A percentile compares a stretch with the other conserved stretches of the same genome.
phyloP scores from a whole-genome alignment of 2,888 invertebrate species.

The Macrosoma leucophasiata region DNA sequence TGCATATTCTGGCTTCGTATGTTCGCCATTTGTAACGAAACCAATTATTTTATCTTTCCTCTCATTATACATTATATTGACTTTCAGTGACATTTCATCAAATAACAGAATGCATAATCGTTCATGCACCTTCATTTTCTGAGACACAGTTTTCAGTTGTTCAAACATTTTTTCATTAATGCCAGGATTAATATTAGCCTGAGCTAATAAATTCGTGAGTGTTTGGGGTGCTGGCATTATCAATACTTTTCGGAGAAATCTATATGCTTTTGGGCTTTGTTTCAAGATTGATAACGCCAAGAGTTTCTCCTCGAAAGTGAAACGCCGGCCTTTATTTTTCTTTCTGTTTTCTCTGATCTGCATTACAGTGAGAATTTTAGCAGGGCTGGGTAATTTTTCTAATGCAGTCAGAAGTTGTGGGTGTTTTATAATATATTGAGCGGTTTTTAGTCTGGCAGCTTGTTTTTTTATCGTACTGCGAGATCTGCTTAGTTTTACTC shows the following conservation, averaged over 20 bases:
- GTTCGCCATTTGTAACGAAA: slow-evolving; percentile 24
- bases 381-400: too few relatives aligned
- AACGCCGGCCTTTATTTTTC: too few relatives aligned
- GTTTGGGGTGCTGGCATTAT: slow-evolving; percentile 6
- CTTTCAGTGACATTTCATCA: slow-evolving; percentile 29
- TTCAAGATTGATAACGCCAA: slow-evolving; percentile 20
- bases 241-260: slow-evolving; percentile 8
- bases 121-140: slow-evolving; percentile 22
- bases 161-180: slow-evolving; percentile 25
- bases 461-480: too few relatives aligned
- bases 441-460: too few relatives aligned
- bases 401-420: too few relatives aligned
- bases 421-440: too few relatives aligned
- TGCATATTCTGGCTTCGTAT: slow-evolving; percentile 21
- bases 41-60: slow-evolving; percentile 27
- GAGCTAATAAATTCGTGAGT: slow-evolving; percentile 5
- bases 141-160: slow-evolving; percentile 20
- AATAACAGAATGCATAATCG: slow-evolving; percentile 27
- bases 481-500: too few relatives aligned
- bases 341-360: too few relatives aligned
- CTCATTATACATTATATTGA: slow-evolving; percentile 25
- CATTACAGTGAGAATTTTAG: too few relatives aligned
- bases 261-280: slow-evolving; percentile 11
- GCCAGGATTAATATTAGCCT: slow-evolving; percentile 7
- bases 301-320: too few relatives aligned